These are phyloP conservation scores for Centropristis striata DNA, from an alignment of 2,113 vertebrate species.

Conservation along the genomic window DNA sequence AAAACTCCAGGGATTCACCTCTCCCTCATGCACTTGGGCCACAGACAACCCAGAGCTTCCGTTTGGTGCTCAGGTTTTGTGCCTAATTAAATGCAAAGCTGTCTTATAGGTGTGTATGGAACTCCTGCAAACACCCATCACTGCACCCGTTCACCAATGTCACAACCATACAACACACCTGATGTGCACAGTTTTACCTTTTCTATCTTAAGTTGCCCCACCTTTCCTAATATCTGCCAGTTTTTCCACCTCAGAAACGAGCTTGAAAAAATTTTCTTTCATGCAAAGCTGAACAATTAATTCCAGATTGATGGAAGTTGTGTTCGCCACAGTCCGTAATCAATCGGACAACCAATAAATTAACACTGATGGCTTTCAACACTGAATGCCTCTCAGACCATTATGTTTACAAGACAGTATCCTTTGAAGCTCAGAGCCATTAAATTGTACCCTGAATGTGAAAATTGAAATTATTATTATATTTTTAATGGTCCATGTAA, in stretches of 20 bases:
- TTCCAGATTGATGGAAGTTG: conserved; percentile 10
- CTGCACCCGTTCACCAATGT: not conserved
- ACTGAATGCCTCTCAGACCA: not conserved
- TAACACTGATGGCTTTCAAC: not conserved
- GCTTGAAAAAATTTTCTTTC: conserved; percentile 26
- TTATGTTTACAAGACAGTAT: not conserved
- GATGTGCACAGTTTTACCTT: not conserved
- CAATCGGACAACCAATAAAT: conserved; percentile 16
- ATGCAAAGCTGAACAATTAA: conserved; percentile 18
- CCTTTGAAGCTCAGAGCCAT: not conserved
- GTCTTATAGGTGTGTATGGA: conserved; percentile 1
- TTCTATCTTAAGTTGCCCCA: not conserved
- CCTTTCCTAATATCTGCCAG: not conserved
- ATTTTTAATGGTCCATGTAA: not conserved
- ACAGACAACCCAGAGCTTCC: not conserved
- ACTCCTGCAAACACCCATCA: conserved; percentile 10
- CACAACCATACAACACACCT: not conserved
- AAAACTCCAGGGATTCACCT: conserved; percentile 65
- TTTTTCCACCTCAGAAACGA: not conserved
- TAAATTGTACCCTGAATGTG: conserved; percentile 1
- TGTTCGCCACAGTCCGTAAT: not conserved
- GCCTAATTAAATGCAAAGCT: conserved; percentile 47
- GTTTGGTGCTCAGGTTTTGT: conserved; percentile 1
- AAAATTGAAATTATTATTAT: not conserved
- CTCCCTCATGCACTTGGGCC: conserved; percentile 19